Evolutionary conservation across 2,113 vertebrate species (phyloP).

Genomic region (Pseudopodoces humilis): DNA sequence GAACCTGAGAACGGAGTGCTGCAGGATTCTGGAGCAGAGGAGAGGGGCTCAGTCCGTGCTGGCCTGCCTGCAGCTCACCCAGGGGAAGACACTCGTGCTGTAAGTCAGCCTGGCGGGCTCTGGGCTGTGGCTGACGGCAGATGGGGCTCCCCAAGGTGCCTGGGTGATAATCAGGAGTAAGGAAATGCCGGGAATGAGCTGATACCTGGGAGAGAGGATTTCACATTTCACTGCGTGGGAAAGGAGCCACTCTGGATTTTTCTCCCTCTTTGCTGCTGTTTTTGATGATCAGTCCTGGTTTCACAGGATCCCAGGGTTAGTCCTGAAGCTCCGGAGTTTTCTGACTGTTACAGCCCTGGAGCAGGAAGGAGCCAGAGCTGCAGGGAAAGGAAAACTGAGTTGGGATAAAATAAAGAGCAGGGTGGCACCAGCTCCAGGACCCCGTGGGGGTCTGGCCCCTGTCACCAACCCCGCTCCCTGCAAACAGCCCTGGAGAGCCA

Average conservation of each 20-base stretch:
- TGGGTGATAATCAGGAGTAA: background rate
- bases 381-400: background rate
- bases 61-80: constrained; percentile 69
- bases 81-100: constrained; percentile 68
- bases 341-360: accelerated
- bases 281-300: background rate
- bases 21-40: constrained; percentile 73
- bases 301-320: background rate
- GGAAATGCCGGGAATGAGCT: background rate
- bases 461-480: accelerated
- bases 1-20: constrained; percentile 71
- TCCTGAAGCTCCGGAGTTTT: background rate
- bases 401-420: background rate
- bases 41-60: constrained; percentile 72
- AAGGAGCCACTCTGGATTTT: background rate
- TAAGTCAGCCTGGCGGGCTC: constrained; percentile 59
- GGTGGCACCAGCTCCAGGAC: background rate
- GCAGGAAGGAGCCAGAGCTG: background rate
- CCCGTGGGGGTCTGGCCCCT: background rate
- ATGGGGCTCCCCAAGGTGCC: background rate
- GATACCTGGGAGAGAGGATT: background rate
- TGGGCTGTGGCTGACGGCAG: background rate
- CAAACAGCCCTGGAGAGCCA: background rate
- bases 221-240: background rate
- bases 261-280: background rate